A percentile compares a stretch with the other conserved stretches of the same genome.
Evolutionary conservation across 2,113 vertebrate genomes (phyloP).

Genomic region (Azemiops feae): DNA sequence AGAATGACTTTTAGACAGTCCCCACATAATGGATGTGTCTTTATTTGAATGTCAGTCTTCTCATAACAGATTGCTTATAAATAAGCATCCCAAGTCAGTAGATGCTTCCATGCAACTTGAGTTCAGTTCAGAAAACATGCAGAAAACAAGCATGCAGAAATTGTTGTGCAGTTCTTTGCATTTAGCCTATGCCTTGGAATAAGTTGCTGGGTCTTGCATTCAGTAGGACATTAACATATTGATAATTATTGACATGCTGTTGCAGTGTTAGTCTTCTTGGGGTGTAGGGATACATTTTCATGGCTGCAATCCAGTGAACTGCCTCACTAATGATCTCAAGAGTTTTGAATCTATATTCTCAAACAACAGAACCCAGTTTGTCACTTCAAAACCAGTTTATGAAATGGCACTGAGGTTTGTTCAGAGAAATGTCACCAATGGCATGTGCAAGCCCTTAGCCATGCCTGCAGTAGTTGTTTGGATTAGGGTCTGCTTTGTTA

Average conservation of each 20-base stretch:
- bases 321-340: neutral
- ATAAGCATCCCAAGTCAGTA: rapidly evolving
- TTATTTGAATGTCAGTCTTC: neutral
- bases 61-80: neutral
- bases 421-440: neutral
- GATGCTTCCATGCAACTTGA: neutral
- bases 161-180: neutral
- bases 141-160: neutral
- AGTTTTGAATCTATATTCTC: neutral
- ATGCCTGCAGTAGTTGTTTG: neutral
- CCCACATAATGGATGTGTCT: neutral
- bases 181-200: neutral
- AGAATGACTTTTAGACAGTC: neutral
- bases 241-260: neutral
- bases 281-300: neutral
- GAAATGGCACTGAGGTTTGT: neutral
- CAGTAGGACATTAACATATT: neutral
- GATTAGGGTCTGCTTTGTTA: too few species aligned
- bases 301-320: neutral
- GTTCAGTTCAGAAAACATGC: too few species aligned
- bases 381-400: neutral
- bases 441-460: neutral
- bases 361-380: neutral
- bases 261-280: neutral
- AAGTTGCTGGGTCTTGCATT: neutral